phyloP scores from a whole-genome alignment of 2,888 invertebrate species.

The Poecilus cupreus region DNA sequence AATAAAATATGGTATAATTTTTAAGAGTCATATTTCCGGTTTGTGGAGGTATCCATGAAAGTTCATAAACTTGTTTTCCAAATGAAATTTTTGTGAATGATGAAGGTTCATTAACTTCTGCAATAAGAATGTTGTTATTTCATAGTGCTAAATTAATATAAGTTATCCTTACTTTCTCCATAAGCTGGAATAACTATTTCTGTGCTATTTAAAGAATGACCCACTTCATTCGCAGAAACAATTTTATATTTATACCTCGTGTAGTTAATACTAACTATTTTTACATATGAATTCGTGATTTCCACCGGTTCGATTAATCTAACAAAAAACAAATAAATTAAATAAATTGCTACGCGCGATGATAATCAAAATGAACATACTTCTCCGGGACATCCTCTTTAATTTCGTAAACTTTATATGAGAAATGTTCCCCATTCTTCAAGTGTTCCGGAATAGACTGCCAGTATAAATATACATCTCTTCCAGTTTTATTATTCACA shows the following conservation, averaged over 20 bases:
- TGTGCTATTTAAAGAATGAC: constrained; percentile 76
- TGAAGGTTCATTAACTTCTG: constrained; percentile 74
- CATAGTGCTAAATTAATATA: neutral
- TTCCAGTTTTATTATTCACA: constrained; percentile 68
- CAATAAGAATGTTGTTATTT: constrained; percentile 59
- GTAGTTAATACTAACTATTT: constrained; percentile 74
- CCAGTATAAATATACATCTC: constrained; percentile 86
- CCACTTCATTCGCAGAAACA: constrained; percentile 78
- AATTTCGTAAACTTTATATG: constrained; percentile 77
- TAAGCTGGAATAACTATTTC: constrained; percentile 78
- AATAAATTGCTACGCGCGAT: neutral
- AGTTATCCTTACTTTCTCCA: constrained; percentile 71
- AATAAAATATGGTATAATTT: constrained; percentile 89
- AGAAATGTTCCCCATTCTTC: constrained; percentile 85
- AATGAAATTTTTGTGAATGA: constrained; percentile 84
- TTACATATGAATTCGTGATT: constrained; percentile 78
- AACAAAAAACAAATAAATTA: constrained; percentile 34
- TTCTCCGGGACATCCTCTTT: constrained; percentile 65
- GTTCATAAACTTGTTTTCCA: constrained; percentile 82
- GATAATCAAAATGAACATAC: constrained; percentile 37
- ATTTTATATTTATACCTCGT: constrained; percentile 76
- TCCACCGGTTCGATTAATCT: constrained; percentile 73
- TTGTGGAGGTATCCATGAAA: constrained; percentile 83
- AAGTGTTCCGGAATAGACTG: constrained; percentile 81
- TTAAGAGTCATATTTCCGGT: constrained; percentile 69